Evolutionary conservation across 2,113 vertebrate genomes (phyloP).

Genomic region (Sula dactylatra): DNA sequence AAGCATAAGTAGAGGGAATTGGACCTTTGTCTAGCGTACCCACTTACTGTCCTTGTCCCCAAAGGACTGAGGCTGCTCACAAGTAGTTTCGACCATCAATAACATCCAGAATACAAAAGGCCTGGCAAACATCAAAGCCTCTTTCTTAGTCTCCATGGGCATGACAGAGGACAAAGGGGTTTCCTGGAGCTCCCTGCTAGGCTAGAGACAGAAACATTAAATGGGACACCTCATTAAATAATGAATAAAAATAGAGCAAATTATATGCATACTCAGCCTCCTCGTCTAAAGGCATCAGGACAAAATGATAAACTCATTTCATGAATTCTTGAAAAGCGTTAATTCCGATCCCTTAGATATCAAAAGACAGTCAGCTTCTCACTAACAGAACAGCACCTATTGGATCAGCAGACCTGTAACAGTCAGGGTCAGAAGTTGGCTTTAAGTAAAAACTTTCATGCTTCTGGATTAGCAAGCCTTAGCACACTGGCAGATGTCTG

Average conservation of each 20-base stretch:
- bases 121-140: background rate
- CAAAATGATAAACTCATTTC: background rate
- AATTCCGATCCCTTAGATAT: background rate
- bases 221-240: background rate
- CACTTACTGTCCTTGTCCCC: background rate
- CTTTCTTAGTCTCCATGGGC: background rate
- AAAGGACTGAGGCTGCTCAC: background rate
- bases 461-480: background rate
- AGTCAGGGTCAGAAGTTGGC: background rate
- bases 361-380: background rate
- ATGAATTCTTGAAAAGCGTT: background rate
- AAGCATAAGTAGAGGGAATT: background rate
- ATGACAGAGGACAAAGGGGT: background rate
- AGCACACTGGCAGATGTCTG: background rate
- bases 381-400: background rate
- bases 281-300: background rate
- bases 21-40: background rate
- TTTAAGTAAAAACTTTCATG: background rate
- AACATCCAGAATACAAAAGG: background rate
- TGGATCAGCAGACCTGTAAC: background rate
- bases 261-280: background rate
- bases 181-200: background rate
- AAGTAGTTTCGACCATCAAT: background rate
- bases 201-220: background rate
- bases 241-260: background rate